Percentiles rank a stretch among this genome's conserved stretches.
Evolutionary conservation across 2,113 vertebrate species (phyloP).

Genomic region (Lipophrys pholis): DNA sequence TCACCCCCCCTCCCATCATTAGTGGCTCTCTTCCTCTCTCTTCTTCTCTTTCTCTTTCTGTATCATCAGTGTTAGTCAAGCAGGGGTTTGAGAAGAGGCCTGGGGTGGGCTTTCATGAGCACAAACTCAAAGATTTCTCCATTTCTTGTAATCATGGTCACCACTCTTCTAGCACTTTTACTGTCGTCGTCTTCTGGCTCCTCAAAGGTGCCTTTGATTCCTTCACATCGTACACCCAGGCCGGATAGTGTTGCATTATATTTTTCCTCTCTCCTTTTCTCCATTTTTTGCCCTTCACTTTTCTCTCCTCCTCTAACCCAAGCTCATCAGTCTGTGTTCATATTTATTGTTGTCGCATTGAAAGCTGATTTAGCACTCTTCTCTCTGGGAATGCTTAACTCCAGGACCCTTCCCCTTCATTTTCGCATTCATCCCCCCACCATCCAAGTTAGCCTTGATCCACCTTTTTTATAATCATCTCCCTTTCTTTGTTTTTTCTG

Average conservation of each 20-base stretch:
- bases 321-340: constrained; percentile 57
- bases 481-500: constrained; percentile 58
- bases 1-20: constrained; percentile 80
- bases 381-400: constrained; percentile 47
- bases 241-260: constrained; percentile 71
- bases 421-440: constrained; percentile 23
- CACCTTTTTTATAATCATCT: constrained; percentile 63
- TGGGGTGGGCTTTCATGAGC: constrained; percentile 80
- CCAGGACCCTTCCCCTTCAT: constrained; percentile 40
- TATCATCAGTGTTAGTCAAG: constrained; percentile 69
- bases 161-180: constrained; percentile 74
- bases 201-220: constrained; percentile 85
- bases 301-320: constrained; percentile 29
- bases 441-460: constrained; percentile 62
- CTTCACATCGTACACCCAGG: constrained; percentile 67
- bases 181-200: constrained; percentile 73
- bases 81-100: constrained; percentile 74
- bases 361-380: constrained; percentile 62
- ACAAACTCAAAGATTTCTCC: constrained; percentile 80
- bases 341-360: constrained; percentile 48
- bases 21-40: constrained; percentile 62
- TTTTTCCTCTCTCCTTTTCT: constrained; percentile 47
- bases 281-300: constrained; percentile 31
- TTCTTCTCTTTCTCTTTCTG: constrained; percentile 52
- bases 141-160: constrained; percentile 86